phyloP scores from a whole-genome alignment of 2,797 vertebrate species.

The Falco concolor region DNA sequence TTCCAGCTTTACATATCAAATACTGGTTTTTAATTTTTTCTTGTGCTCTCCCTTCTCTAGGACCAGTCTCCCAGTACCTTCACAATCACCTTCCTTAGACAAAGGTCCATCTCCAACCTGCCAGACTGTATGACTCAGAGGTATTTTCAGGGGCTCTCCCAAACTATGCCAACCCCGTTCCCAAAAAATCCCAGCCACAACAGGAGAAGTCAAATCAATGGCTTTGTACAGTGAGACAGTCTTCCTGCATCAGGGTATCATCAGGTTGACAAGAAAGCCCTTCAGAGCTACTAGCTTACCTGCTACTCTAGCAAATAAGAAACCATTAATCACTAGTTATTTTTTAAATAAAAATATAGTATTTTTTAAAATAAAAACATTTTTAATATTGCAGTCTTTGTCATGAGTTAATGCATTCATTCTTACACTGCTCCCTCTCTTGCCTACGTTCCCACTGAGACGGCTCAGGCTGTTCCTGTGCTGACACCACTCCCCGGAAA shows the following conservation, averaged over 20 bases:
- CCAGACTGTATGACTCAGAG: background rate
- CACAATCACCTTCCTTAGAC: background rate
- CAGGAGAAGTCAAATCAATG: background rate
- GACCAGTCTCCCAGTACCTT: background rate
- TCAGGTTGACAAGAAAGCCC: background rate
- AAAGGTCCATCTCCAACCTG: background rate
- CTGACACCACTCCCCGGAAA: background rate
- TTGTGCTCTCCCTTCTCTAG: background rate
- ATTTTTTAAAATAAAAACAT: background rate
- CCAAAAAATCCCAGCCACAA: background rate
- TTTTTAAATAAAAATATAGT: background rate
- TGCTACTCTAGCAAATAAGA: background rate
- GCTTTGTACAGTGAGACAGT: background rate
- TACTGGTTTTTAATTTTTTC: background rate
- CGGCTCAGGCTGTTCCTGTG: rapidly evolving
- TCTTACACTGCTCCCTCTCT: background rate
- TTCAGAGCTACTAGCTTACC: background rate
- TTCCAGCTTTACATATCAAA: background rate
- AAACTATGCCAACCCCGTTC: background rate
- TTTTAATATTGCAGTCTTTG: background rate
- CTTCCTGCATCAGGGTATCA: background rate
- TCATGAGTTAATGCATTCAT: background rate
- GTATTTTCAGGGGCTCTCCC: background rate
- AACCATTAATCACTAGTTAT: background rate
- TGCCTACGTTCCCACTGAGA: rapidly evolving